These are phyloP conservation scores for Sylvia atricapilla DNA, from an alignment of 2,113 vertebrate genomes.

Conservation along the genomic window DNA sequence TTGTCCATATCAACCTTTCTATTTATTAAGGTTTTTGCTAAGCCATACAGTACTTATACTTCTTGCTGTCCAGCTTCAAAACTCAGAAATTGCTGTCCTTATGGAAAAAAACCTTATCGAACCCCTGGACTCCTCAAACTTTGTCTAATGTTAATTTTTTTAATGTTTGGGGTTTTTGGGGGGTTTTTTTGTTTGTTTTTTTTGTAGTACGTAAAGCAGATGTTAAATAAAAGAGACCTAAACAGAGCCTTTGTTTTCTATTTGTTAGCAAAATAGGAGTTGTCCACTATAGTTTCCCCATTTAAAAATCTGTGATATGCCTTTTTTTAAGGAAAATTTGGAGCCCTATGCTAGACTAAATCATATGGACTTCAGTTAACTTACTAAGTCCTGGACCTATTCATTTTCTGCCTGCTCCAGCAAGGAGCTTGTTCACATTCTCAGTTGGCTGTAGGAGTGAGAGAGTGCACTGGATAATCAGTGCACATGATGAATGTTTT, in stretches of 20 bases:
- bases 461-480: background rate
- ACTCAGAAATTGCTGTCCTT: background rate
- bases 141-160: background rate
- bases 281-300: background rate
- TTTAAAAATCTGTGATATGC: background rate
- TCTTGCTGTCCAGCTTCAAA: background rate
- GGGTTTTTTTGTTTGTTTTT: background rate
- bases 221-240: background rate
- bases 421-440: background rate
- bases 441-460: background rate
- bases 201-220: background rate
- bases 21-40: background rate
- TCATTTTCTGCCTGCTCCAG: background rate
- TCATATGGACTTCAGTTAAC: background rate
- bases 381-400: background rate
- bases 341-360: background rate
- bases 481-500: background rate
- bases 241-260: background rate
- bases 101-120: background rate
- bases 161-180: background rate
- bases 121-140: rapidly evolving
- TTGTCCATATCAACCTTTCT: background rate
- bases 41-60: background rate
- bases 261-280: background rate
- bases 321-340: background rate